A percentile compares a stretch with the other conserved stretches of the same genome.
Evolutionary conservation across 2,113 vertebrate species (phyloP).

Genomic region (Notothenia rossii): DNA sequence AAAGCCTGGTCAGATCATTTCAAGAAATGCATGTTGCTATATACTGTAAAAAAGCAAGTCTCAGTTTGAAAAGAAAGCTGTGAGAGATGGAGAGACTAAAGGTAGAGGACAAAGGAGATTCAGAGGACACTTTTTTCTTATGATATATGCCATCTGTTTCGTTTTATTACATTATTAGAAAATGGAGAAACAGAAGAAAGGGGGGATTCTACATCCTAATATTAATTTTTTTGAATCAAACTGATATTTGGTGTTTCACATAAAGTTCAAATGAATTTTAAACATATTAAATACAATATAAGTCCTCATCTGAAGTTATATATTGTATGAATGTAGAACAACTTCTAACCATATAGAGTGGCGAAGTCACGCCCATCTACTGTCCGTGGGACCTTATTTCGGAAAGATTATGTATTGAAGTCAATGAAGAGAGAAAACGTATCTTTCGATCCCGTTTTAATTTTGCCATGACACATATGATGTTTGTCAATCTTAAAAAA

Average conservation of each 20-base stretch:
- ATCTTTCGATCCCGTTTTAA: no score
- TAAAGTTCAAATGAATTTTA: not conserved
- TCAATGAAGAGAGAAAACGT: no score
- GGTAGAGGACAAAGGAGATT: constrained; percentile 1
- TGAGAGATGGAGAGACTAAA: not conserved
- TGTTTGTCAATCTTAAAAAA: no score
- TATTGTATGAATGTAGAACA: no score
- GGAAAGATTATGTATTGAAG: no score
- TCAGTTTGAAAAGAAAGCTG: constrained; percentile 1
- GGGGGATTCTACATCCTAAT: not conserved
- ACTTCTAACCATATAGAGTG: no score
- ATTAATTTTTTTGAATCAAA: not conserved
- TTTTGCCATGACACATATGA: no score
- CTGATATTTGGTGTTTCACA: not conserved
- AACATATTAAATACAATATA: not conserved
- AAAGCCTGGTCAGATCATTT: not conserved
- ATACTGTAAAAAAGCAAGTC: constrained; percentile 21
- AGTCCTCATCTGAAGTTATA: not conserved
- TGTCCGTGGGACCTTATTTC: no score
- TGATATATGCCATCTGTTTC: not conserved
- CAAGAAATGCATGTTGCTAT: constrained; percentile 29
- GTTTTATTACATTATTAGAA: not conserved
- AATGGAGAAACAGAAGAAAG: not conserved
- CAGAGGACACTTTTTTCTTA: not conserved
- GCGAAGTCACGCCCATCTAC: no score